Evolutionary conservation across 1,140 invertebrate genomes (phyloP), one percentile per base, ranked within the genome.

Genomic region (Solen grandis): DNA sequence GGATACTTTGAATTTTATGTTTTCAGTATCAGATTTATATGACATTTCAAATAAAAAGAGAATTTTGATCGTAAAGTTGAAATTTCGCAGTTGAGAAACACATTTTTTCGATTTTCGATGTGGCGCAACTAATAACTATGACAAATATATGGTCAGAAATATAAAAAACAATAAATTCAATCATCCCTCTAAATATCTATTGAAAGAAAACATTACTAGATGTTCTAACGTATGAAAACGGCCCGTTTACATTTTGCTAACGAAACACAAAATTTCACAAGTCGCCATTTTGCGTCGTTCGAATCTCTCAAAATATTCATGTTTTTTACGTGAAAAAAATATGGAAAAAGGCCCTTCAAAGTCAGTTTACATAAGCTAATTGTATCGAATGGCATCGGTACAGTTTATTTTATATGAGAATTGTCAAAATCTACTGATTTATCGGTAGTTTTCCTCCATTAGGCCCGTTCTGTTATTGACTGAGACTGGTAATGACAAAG

Each of bases 221-320:
- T 5, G 4, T 10, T 31, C 38, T 54, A n/a, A 0, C 38, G 13
- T 0, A 55, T 19, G 2, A 33, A 36, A 35, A 55, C 52, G 10
- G 36, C 38, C 10, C 29, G 57, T 72, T 72, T 72, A 63, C 41
- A 46, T 80, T 72, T 72, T 60, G 41, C 19, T 57, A 52, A 80
- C 68, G 36, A 80, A 72, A 70, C 77, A 80, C 59, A 80, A 70
- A 80, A 52, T 41, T 72, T 38, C 14, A 4, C 5, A 54, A 54
- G 77, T 72, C 77, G 77, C 77, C 77, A 80, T 80, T 80, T 80
- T 80, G 77, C 54, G 38, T 36, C 19, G 41, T 46, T 46, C 41
- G 41, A 46, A 19, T 46, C 41, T 10, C 41, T 46, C n/a, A n/a
- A n/a, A n/a, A n/a, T n/a, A n/a, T n/a, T n/a, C n/a, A n/a, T 19